Conservation (phyloP, 2,113 vertebrate species). For the Petrocephalus zakoni region DNA sequence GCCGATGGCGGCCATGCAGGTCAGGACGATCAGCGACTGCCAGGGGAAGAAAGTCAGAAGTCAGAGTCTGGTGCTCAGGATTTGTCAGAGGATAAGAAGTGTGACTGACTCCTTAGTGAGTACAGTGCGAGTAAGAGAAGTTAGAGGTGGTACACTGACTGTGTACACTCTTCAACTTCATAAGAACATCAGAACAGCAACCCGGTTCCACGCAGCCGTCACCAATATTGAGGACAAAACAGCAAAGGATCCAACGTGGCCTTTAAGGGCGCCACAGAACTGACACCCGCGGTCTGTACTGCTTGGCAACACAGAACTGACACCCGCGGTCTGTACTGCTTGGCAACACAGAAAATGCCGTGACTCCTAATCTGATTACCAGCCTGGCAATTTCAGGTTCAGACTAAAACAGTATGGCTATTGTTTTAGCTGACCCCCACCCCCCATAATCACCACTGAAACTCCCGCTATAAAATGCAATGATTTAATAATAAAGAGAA, state of each 20-base stretch:
- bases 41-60: not conserved
- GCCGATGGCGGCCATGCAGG: constrained; percentile 67
- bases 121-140: too few species aligned
- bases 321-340: not conserved
- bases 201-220: not conserved
- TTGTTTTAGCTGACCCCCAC: not conserved
- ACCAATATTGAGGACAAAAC: not conserved
- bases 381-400: not conserved
- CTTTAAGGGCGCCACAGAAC: not conserved
- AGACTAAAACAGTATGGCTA: not conserved
- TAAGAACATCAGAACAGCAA: not conserved
- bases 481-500: not conserved
- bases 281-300: not conserved
- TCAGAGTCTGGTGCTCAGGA: not conserved
- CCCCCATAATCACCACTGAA: not conserved
- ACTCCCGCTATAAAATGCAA: not conserved
- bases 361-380: constrained; percentile 2
- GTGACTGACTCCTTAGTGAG: too few species aligned
- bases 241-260: not conserved
- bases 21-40: constrained; percentile 80
- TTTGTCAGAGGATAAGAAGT: too few species aligned
- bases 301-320: not conserved
- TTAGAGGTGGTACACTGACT: not conserved
- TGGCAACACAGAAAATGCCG: not conserved
- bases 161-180: not conserved